Evolutionary conservation across 1,140 invertebrate species (phyloP), one percentile per base, ranked within the genome.

Genomic region (Carposina sasakii): DNA sequence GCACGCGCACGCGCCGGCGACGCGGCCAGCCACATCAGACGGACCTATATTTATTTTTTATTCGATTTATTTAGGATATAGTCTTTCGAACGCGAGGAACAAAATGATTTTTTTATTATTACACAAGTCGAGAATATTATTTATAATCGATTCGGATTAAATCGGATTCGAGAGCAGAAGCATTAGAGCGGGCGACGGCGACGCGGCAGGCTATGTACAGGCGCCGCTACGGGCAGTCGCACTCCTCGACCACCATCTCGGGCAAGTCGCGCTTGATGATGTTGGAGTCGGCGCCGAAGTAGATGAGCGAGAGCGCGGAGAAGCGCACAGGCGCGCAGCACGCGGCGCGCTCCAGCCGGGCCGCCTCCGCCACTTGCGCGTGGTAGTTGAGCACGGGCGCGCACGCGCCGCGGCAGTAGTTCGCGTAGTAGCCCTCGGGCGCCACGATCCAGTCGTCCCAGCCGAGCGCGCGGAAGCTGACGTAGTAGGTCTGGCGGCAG

Each of bases 171-270:
- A 68, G 65, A 73, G 71, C 74, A 69, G 50, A 79, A 76, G 72
- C 72, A 57, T 16, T 24, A n/a, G 37, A 24, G 47, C 50, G 54
- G n/a, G 43, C 1, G n/a, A 20, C 17, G n/a, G 12, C 15, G 21
- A 19, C 6, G 24, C 24, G 24, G 24, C 24, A 28, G 24, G 6
- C 12, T 6, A 6, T 6, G 6, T 6, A 5, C 6, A 12, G 24
- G 24, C 24, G 24, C 24, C 24, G 71, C 67, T 90, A 97, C 47
- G 94, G 93, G 85, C 96, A 98, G 44, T 96, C 96, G 85, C 96
- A 98, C 86, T 97, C 94, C 79, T 97, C 95, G 22, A 98, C 95
- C 52, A 97, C 93, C 96, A 98, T 98, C 88, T 96, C 96, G 56
- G 96, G 96, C 67, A 98, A 86, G 85, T 97, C 94, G 59, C 94